Base-by-base conservation (phyloP, 2,888 invertebrate species). In the Conops quadrifasciatus region DNA sequence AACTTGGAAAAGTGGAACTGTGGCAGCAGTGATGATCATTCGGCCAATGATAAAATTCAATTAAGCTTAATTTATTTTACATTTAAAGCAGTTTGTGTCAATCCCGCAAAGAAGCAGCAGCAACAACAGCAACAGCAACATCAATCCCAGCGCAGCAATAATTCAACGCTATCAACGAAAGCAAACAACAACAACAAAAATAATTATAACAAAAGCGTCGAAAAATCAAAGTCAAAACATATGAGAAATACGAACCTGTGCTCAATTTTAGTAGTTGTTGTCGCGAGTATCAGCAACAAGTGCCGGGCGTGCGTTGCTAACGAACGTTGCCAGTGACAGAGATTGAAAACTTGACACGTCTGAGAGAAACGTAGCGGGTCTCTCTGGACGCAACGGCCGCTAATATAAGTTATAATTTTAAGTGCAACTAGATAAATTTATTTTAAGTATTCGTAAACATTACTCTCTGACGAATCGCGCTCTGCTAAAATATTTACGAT, bases 41-140 rank as follows among this genome's bases (percentile, higher is more conserved):
- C 68, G 58, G 66, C 67, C 74, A 73, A 71, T 78, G 77, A 79
- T 80, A 76, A 80, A 78, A 79, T 78, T 79, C 79, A 79, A 79
- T 79, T 79, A 78, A 75, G 77, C 77, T 78, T 78, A 79, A 79
- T 70, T 70, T 70, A 70, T 74, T 72, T 67, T 72, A 71, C 72
- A 68, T 73, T 73, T 74, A 72, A 74, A 74, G 72, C 71, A 72
- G 70, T 64, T 66, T 73, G 70, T 70, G 67, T 73, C 65, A 59
- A 67, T 68, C 47, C 49, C 70, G 58, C 60, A 71, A 60, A 47
- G 68, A 49, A 62, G 59, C 59, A 70, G 51, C 36, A 49, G 53
- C 73, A 60, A 70, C 30, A 69, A 30, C 65, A 59, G 15, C 58
- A 47, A 60, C 66, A 70, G 36, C 30, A 66, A 59, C 60, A 45